Evolutionary conservation across 2,888 invertebrate species (phyloP).

Genomic region (Cantharis lateralis): DNA sequence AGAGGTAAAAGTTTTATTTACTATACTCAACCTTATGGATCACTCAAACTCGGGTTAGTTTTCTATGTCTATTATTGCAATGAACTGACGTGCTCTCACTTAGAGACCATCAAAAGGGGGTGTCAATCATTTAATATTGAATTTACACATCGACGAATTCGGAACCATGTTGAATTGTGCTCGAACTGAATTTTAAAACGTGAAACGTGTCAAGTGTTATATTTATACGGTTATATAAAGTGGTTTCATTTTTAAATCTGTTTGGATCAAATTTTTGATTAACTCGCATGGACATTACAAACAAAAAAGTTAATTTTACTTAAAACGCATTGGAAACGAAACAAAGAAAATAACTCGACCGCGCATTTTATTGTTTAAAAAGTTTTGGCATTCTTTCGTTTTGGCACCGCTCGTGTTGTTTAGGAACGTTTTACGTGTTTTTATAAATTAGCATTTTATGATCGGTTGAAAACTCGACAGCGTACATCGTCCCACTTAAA

Average conservation of each 20-base stretch:
- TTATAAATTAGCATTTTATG: neutral
- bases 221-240: conserved; percentile 29
- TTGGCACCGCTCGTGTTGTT: neutral
- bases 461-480: neutral
- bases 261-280: conserved; percentile 10
- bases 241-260: conserved; percentile 28
- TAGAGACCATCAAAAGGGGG: conserved; percentile 47
- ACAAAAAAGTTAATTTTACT: neutral
- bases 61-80: conserved; percentile 16
- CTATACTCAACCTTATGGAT: conserved; percentile 8
- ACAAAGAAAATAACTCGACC: neutral
- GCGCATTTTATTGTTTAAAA: neutral
- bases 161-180: conserved; percentile 41
- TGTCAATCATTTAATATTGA: conserved; percentile 52
- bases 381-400: neutral
- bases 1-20: neutral
- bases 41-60: conserved; percentile 5
- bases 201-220: conserved; percentile 32
- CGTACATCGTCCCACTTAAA: neutral
- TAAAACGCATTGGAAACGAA: neutral
- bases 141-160: conserved; percentile 42
- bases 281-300: neutral
- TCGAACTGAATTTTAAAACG: conserved; percentile 44
- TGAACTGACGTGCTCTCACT: conserved; percentile 32
- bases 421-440: neutral